A percentile compares a stretch with the other conserved stretches of the same genome.
Evolutionary conservation across 2,888 invertebrate species (phyloP).

Genomic region (Cataglyphis albicans): DNA sequence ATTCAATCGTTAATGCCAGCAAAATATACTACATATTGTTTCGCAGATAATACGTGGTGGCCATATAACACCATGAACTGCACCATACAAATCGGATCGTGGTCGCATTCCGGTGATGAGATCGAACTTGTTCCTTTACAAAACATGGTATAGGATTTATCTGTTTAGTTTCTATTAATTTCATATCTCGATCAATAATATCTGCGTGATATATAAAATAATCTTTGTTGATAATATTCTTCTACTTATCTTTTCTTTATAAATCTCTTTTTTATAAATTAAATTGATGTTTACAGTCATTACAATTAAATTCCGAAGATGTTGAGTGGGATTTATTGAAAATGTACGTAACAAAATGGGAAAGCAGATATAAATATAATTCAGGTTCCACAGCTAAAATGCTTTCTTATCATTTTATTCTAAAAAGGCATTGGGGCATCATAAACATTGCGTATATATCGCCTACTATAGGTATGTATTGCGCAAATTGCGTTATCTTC

Average conservation of each 20-base stretch:
- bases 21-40: constrained; percentile 87
- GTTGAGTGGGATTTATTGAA: constrained; percentile 88
- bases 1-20: constrained; percentile 88
- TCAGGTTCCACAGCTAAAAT: constrained; percentile 88
- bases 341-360: constrained; percentile 84
- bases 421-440: constrained; percentile 88
- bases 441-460: constrained; percentile 87
- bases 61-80: constrained; percentile 90
- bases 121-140: constrained; percentile 86
- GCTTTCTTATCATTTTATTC: constrained; percentile 87
- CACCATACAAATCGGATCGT: constrained; percentile 88
- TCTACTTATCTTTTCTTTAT: neutral
- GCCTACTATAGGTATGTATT: constrained; percentile 85
- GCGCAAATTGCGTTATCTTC: constrained; percentile 3
- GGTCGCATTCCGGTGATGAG: constrained; percentile 89
- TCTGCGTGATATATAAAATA: neutral
- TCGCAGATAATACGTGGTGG: constrained; percentile 88
- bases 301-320: constrained; percentile 68
- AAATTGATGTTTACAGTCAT: constrained; percentile 16
- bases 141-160: constrained; percentile 59
- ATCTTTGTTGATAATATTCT: neutral
- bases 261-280: neutral
- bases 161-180: neutral
- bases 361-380: constrained; percentile 87
- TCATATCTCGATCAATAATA: neutral